Conservation (phyloP, 1,140 invertebrate genomes). For the Mactra quadrangularis region DNA sequence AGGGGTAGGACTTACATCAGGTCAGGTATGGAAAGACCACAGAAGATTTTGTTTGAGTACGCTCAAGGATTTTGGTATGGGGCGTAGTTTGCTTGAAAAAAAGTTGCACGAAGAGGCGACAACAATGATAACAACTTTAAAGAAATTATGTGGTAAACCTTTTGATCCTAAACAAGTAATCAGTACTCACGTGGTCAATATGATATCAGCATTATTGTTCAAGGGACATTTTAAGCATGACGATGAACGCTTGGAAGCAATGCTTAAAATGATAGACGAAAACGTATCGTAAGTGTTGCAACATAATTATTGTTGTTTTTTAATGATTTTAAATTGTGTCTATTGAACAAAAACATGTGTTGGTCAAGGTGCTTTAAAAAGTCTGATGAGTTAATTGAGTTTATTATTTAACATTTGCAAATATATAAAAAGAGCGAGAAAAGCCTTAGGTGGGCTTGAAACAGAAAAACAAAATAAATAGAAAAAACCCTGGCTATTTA, state of each 20-base stretch:
- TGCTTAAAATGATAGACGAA: conserved; percentile 47
- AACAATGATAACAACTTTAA: background rate
- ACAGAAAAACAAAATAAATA: too few species aligned
- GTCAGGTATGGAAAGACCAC: conserved; percentile 44
- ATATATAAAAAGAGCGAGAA: too few species aligned
- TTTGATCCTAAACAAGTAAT: conserved; percentile 43
- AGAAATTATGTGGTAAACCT: conserved; percentile 13
- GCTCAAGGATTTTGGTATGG: conserved; percentile 57
- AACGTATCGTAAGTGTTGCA: conserved; percentile 35
- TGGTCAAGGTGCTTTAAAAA: too few species aligned
- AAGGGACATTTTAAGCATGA: conserved; percentile 36
- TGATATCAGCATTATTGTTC: conserved; percentile 33
- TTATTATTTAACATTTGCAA: too few species aligned
- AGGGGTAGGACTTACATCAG: conserved; percentile 28
- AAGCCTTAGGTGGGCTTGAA: too few species aligned
- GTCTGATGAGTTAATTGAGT: too few species aligned
- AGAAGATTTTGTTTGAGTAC: conserved; percentile 35
- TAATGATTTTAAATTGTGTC: too few species aligned
- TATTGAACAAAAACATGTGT: too few species aligned
- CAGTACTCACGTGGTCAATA: conserved; percentile 28
- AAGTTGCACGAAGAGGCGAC: conserved; percentile 39
- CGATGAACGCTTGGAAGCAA: conserved; percentile 16
- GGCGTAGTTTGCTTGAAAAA: conserved; percentile 27
- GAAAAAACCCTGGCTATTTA: too few species aligned
- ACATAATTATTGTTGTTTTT: too few species aligned